phyloP scores from a whole-genome alignment of 2,113 vertebrate species.

The Ctenodactylus gundi region DNA sequence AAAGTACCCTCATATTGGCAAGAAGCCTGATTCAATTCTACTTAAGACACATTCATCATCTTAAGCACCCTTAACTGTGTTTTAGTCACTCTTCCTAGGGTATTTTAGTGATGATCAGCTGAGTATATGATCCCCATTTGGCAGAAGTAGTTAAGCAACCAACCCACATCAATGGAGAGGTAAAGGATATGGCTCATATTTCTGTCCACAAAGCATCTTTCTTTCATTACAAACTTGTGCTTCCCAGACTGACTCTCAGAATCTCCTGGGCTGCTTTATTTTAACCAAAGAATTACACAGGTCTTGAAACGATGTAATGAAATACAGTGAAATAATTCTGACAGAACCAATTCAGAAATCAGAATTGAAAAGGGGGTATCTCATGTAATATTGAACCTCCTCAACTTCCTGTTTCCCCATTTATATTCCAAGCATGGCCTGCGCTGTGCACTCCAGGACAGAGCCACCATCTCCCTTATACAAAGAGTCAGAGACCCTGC shows the following conservation, averaged over 20 bases:
- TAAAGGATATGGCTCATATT: neutral
- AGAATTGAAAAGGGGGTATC: neutral
- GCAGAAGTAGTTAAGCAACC: neutral
- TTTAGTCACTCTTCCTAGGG: neutral
- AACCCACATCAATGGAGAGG: neutral
- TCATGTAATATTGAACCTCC: neutral
- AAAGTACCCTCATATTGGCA: neutral
- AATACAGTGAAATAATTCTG: neutral
- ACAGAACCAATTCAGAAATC: neutral
- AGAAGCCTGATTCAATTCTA: neutral
- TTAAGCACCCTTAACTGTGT: neutral
- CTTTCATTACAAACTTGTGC: neutral
- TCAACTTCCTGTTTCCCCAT: neutral
- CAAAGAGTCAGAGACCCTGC: neutral
- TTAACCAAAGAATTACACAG: slow-evolving; percentile 20
- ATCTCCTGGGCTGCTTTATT: neutral
- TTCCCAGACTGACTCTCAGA: slow-evolving; percentile 3
- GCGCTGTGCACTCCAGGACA: neutral
- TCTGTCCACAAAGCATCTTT: neutral
- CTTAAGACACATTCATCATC: neutral
- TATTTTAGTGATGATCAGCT: neutral
- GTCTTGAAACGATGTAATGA: neutral
- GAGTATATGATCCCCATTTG: neutral
- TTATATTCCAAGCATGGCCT: neutral
- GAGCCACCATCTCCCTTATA: neutral